Conservation (phyloP, 2,113 vertebrate species). For the Cranoglanis bouderius region DNA sequence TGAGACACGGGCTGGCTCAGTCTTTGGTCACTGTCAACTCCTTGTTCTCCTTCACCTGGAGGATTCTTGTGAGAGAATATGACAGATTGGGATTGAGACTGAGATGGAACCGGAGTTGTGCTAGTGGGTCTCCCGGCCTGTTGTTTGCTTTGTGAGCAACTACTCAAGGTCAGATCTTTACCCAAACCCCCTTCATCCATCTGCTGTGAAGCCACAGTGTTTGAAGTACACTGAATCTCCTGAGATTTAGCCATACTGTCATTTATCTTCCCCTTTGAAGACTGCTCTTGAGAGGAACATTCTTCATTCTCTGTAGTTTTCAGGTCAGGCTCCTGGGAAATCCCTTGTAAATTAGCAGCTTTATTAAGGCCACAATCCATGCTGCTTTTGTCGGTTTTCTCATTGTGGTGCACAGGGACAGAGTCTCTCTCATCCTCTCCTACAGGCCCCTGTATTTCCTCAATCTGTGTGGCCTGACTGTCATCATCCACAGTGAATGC, state of each 20-base stretch:
- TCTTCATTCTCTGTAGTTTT: slow-evolving; percentile 29
- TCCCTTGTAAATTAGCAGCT: slow-evolving; percentile 10
- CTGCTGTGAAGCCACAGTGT: slow-evolving; percentile 37
- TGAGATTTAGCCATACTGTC: slow-evolving; percentile 30
- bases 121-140: neutral
- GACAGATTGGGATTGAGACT: slow-evolving; percentile 51
- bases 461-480: slow-evolving; percentile 79
- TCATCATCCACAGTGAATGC: slow-evolving; percentile 65
- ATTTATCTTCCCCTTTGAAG: slow-evolving; percentile 55
- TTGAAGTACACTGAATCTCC: neutral
- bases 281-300: slow-evolving; percentile 14
- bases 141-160: slow-evolving; percentile 48
- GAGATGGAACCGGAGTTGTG: slow-evolving; percentile 44
- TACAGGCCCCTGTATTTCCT: slow-evolving; percentile 58
- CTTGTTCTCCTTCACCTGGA: slow-evolving; percentile 54
- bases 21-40: slow-evolving; percentile 33
- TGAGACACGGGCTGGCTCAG: slow-evolving; percentile 37
- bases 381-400: slow-evolving; percentile 33
- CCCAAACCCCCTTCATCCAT: slow-evolving; percentile 23
- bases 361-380: slow-evolving; percentile 29
- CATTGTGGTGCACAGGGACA: neutral
- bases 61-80: slow-evolving; percentile 10
- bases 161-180: slow-evolving; percentile 41
- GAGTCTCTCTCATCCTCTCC: slow-evolving; percentile 47
- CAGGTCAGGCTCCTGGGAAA: slow-evolving; percentile 24